Conservation (phyloP, 2,113 vertebrate genomes). For the Addax nasomaculatus region DNA sequence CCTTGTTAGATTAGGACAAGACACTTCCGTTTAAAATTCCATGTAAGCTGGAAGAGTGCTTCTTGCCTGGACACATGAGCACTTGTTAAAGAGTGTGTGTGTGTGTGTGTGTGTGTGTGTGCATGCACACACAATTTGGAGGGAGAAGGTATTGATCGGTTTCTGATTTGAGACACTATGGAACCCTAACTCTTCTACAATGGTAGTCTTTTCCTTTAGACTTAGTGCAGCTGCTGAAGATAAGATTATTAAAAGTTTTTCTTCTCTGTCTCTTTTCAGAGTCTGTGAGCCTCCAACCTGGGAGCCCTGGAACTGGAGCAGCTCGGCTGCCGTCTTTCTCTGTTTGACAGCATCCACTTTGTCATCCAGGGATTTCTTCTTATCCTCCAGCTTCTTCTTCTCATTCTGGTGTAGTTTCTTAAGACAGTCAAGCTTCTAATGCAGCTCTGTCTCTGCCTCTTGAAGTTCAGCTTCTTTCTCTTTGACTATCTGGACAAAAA, state of each 20-base stretch:
- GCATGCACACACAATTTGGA: background rate
- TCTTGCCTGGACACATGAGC: constrained; percentile 75
- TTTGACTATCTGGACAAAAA: background rate
- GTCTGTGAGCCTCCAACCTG: constrained; percentile 97
- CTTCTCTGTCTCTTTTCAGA: constrained; percentile 97
- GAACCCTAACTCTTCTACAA: constrained; percentile 89
- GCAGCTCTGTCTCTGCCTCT: constrained; percentile 83
- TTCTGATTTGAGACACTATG: constrained; percentile 74
- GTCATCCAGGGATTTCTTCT: constrained; percentile 94
- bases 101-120: background rate
- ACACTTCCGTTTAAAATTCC: constrained; percentile 77
- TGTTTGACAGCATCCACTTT: constrained; percentile 96
- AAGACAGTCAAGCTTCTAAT: constrained; percentile 96
- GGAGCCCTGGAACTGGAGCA: constrained; percentile 94
- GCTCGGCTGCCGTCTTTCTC: constrained; percentile 94
- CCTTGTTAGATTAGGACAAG: constrained; percentile 79
- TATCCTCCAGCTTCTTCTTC: constrained; percentile 98
- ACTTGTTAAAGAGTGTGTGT: constrained; percentile 50
- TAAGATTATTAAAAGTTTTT: constrained; percentile 93
- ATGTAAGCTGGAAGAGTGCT: constrained; percentile 81
- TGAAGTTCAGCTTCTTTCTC: background rate
- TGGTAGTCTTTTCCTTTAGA: constrained; percentile 94
- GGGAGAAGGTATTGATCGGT: constrained; percentile 32
- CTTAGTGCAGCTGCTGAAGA: constrained; percentile 88
- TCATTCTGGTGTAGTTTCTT: constrained; percentile 98